phyloP scores from a whole-genome alignment of 2,113 vertebrate genomes.

The Paramisgurnus dabryanus region DNA sequence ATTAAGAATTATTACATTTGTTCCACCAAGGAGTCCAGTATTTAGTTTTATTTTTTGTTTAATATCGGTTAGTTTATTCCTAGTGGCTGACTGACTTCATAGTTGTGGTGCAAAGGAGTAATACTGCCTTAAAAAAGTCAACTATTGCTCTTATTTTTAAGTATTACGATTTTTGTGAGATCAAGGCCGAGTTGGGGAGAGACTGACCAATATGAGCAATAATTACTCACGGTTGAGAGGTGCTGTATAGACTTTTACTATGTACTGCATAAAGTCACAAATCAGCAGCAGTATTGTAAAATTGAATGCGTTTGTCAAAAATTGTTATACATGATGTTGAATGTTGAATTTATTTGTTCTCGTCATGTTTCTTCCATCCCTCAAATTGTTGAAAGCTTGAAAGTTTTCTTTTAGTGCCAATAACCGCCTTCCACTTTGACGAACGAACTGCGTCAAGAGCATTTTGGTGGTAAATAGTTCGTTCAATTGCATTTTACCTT shows the following conservation, averaged over 20 bases:
- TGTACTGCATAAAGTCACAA: slow-evolving; percentile 49
- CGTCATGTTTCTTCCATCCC: slow-evolving; percentile 8
- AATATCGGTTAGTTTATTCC: neutral
- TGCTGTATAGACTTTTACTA: slow-evolving; percentile 68
- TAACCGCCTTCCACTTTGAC: slow-evolving; percentile 48
- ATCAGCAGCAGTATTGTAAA: slow-evolving; percentile 8
- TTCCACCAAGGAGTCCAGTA: slow-evolving; percentile 11
- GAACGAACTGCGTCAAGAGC: neutral
- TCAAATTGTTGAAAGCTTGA: slow-evolving; percentile 23
- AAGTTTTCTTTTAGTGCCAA: slow-evolving; percentile 63
- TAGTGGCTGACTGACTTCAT: neutral
- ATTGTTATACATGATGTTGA: neutral
- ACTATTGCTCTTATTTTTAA: slow-evolving; percentile 46
- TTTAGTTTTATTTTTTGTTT: slow-evolving; percentile 4
- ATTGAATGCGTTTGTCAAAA: slow-evolving; percentile 9
- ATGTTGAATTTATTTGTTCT: neutral
- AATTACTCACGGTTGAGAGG: slow-evolving; percentile 73
- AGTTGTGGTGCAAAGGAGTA: slow-evolving; percentile 52
- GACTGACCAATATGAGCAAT: slow-evolving; percentile 77
- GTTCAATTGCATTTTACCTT: neutral
- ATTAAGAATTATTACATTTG: neutral
- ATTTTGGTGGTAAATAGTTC: neutral
- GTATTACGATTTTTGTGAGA: slow-evolving; percentile 31
- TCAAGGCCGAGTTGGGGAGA: slow-evolving; percentile 56
- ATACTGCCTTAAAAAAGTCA: slow-evolving; percentile 73